Evolutionary conservation across 2,888 invertebrate species (phyloP).

Genomic region (Theretra japonica): DNA sequence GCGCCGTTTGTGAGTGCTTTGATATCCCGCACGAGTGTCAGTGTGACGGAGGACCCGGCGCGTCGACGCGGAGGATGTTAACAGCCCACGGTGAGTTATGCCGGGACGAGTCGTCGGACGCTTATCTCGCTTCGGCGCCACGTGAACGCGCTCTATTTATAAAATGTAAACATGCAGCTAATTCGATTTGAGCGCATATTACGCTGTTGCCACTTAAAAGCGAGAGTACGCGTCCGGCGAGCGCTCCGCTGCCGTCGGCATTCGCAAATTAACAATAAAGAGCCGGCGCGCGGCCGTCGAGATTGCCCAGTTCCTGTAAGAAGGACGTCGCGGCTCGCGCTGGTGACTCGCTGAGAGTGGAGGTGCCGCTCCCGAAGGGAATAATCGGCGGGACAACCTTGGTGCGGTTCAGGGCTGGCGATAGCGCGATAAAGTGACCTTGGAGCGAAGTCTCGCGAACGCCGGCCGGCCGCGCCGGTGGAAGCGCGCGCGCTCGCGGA

Average conservation of each 20-base stretch:
- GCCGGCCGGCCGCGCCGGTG: slow-evolving; percentile 72
- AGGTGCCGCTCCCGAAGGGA: slow-evolving; percentile 48
- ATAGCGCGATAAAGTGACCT: slow-evolving; percentile 84
- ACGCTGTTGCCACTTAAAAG: slow-evolving; percentile 66
- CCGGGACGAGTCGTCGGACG: slow-evolving; percentile 58
- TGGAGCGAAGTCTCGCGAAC: slow-evolving; percentile 73
- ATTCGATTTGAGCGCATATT: slow-evolving; percentile 74
- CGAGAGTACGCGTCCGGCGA: slow-evolving; percentile 68
- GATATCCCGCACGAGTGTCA: slow-evolving; percentile 80
- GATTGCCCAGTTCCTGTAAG: slow-evolving; percentile 82
- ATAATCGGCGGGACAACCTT: slow-evolving; percentile 61
- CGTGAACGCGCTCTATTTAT: slow-evolving; percentile 82
- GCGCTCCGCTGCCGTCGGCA: slow-evolving; percentile 60
- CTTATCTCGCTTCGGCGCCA: slow-evolving; percentile 75
- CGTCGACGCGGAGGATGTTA: slow-evolving; percentile 82
- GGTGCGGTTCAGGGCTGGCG: slow-evolving; percentile 75
- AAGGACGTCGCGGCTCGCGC: slow-evolving; percentile 63
- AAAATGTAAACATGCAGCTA: slow-evolving; percentile 82
- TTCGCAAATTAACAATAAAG: slow-evolving; percentile 76
- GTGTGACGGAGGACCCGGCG: slow-evolving; percentile 78
- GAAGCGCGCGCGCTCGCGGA: slow-evolving; percentile 72
- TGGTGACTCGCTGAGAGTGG: slow-evolving; percentile 47
- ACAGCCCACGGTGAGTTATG: slow-evolving; percentile 83
- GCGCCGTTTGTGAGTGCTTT: slow-evolving; percentile 84
- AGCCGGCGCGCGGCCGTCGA: slow-evolving; percentile 69